These are phyloP conservation scores for Tenthredo scrophulariae DNA, from an alignment of 2,888 invertebrate species.

Conservation along the genomic window DNA sequence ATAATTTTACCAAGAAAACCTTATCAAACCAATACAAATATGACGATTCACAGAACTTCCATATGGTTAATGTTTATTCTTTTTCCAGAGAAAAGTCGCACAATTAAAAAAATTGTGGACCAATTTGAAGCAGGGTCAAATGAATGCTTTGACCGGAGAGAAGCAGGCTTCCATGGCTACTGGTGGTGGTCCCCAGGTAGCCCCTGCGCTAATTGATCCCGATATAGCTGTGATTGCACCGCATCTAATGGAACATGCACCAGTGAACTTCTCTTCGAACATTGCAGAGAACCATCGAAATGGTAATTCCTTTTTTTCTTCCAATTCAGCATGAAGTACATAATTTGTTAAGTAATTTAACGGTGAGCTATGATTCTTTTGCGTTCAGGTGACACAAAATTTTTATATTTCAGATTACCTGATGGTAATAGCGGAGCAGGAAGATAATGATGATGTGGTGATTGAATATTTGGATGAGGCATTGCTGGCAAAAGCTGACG, in stretches of 20 bases:
- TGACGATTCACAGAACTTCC: not conserved
- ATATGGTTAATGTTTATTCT: not conserved
- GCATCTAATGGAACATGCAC: constrained; percentile 56
- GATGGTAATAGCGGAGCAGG: not conserved
- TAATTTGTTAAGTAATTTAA: not conserved
- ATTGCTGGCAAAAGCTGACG: not conserved
- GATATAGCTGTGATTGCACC: constrained; percentile 55
- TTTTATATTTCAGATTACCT: not conserved
- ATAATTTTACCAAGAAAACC: too few relatives aligned
- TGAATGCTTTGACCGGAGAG: constrained; percentile 55
- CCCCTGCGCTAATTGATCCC: constrained; percentile 54
- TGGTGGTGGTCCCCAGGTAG: constrained; percentile 54
- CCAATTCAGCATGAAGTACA: not conserved
- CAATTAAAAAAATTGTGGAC: constrained; percentile 58
- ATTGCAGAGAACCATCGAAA: constrained; percentile 27
- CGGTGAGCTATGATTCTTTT: not conserved
- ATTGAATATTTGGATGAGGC: constrained; percentile 5
- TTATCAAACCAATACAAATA: not conserved
- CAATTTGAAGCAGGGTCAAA: constrained; percentile 55
- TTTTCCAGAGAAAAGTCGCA: constrained; percentile 51
- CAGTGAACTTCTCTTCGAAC: constrained; percentile 54
- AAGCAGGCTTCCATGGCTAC: constrained; percentile 56
- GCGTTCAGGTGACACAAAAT: not conserved
- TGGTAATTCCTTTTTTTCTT: constrained; percentile 17
- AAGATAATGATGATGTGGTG: not conserved